Evolutionary conservation across 2,888 invertebrate species (phyloP).

Genomic region (Chalcosyrphus nemorum): DNA sequence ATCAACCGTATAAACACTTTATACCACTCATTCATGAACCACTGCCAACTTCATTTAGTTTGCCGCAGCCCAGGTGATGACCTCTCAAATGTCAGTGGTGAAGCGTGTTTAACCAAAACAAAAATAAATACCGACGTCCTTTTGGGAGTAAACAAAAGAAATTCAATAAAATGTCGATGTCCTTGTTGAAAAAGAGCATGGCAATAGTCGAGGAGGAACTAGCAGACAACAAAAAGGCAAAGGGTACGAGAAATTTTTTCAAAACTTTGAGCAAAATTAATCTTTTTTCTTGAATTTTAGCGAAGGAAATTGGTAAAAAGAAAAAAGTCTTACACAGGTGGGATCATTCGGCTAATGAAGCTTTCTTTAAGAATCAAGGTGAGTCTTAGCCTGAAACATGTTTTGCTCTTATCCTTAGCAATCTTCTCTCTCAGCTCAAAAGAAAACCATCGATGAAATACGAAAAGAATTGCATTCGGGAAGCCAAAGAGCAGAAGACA

Average conservation of each 20-base stretch:
- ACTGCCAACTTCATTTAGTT: conserved; percentile 11
- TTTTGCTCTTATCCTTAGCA: not conserved
- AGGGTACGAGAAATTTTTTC: conserved; percentile 1
- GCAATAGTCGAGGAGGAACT: conserved; percentile 56
- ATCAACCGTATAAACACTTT: not conserved
- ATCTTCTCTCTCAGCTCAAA: not conserved
- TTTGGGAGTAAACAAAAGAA: not conserved
- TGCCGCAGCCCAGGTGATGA: conserved; percentile 29
- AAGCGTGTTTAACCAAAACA: conserved; percentile 32
- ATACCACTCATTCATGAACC: not conserved
- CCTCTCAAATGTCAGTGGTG: conserved; percentile 34
- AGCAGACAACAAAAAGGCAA: conserved; percentile 14
- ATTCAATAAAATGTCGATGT: conserved; percentile 51
- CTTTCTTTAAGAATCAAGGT: not conserved
- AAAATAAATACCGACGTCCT: conserved; percentile 9
- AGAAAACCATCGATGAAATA: conserved; percentile 47
- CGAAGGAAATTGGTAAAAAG: conserved; percentile 9
- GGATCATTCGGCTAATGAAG: not conserved
- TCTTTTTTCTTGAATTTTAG: not conserved
- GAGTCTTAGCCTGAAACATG: not conserved
- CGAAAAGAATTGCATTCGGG: conserved; percentile 30
- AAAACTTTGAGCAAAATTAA: not conserved
- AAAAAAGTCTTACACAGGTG: conserved; percentile 9
- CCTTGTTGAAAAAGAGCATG: conserved; percentile 59
- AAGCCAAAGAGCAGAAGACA: conserved; percentile 12